Evolutionary conservation across 2,113 vertebrate species (phyloP).

Genomic region (Columba janthina): DNA sequence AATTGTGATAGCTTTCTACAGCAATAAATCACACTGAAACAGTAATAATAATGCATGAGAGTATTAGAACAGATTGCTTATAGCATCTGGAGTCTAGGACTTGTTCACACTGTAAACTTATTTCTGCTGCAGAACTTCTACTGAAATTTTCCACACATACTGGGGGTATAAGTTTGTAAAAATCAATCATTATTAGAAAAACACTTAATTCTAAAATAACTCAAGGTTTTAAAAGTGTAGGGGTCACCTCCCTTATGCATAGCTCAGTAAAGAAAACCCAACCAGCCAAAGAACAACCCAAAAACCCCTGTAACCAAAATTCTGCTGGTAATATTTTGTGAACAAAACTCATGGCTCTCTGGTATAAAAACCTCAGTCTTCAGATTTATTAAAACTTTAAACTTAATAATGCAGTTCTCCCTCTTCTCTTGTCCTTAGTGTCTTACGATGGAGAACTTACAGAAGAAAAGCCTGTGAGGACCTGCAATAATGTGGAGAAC

Average conservation of each 20-base stretch:
- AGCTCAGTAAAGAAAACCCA: background rate
- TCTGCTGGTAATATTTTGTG: background rate
- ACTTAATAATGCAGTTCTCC: background rate
- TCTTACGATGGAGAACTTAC: background rate
- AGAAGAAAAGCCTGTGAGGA: background rate
- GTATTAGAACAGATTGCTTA: conserved; percentile 5
- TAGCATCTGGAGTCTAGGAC: background rate
- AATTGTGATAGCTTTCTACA: conserved; percentile 7
- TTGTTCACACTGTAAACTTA: background rate
- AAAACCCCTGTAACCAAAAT: background rate
- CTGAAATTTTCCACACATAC: background rate
- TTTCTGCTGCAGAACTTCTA: background rate
- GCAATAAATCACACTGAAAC: background rate
- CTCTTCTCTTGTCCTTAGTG: background rate
- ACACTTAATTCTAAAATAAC: background rate
- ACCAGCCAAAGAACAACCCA: background rate
- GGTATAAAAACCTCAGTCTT: background rate
- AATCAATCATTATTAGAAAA: background rate
- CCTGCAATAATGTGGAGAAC: background rate
- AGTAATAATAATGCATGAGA: background rate
- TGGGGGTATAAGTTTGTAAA: background rate
- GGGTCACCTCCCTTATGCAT: background rate
- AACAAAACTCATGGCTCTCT: background rate
- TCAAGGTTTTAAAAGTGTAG: background rate
- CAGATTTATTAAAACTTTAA: background rate